A percentile compares a stretch with the other conserved stretches of the same genome.
These are phyloP conservation scores for Dromius quadrimaculatus DNA, from an alignment of 2,888 invertebrate species.

Conservation along the genomic window DNA sequence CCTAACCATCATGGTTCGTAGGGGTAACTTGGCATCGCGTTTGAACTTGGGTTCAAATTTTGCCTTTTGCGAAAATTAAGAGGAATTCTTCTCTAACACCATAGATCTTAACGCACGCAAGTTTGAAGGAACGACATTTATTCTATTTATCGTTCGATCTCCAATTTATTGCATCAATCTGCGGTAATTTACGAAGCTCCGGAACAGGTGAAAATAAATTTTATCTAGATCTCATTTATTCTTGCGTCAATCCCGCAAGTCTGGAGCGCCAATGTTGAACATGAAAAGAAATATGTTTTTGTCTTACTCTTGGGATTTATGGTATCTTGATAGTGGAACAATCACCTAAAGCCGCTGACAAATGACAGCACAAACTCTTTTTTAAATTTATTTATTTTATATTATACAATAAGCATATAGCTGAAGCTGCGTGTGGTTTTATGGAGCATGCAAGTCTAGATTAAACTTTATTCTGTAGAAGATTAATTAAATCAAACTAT, in stretches of 20 bases:
- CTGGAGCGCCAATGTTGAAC: too few relatives aligned
- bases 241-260: slow-evolving; percentile 38
- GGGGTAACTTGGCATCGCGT: not conserved
- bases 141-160: slow-evolving; percentile 46
- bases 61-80: slow-evolving; percentile 1
- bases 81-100: slow-evolving; percentile 6
- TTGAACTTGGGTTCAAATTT: not conserved
- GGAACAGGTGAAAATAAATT: slow-evolving; percentile 44
- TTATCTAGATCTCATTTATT: slow-evolving; percentile 48
- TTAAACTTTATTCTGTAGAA: not conserved
- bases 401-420: too few relatives aligned
- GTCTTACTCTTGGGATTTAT: too few relatives aligned
- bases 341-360: too few relatives aligned
- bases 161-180: slow-evolving; percentile 46
- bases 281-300: too few relatives aligned
- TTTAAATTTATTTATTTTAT: too few relatives aligned
- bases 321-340: too few relatives aligned
- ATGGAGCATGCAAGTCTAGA: too few relatives aligned
- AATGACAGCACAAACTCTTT: too few relatives aligned
- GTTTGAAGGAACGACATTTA: slow-evolving; percentile 32
- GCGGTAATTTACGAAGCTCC: slow-evolving; percentile 44
- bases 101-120: slow-evolving; percentile 3
- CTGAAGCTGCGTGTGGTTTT: too few relatives aligned
- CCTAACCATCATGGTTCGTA: not conserved
- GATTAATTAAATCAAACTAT: slow-evolving; percentile 5